phyloP scores from a whole-genome alignment of 2,797 vertebrate species.

The Rhinophrynus dorsalis region DNA sequence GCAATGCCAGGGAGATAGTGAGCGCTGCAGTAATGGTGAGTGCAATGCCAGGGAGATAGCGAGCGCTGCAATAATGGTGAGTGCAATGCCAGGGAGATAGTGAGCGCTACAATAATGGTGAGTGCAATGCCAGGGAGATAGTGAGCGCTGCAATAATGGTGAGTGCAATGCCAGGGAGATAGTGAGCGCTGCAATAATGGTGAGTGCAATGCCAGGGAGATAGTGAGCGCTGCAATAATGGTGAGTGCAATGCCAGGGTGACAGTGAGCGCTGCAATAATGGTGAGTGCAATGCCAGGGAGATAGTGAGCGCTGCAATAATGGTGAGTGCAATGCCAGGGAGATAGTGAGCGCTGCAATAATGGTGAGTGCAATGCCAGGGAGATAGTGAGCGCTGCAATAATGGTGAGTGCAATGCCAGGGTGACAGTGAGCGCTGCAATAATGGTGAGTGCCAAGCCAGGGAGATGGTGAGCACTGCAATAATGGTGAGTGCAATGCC shows the following conservation, averaged over 20 bases:
- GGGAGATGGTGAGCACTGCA: not conserved
- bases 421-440: no score
- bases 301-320: slow-evolving; percentile 78
- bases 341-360: slow-evolving; percentile 88
- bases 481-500: not conserved
- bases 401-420: slow-evolving; percentile 86
- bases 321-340: slow-evolving; percentile 81
- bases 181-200: no score
- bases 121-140: not conserved
- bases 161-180: no score
- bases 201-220: no score
- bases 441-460: not conserved
- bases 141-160: no score
- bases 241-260: no score
- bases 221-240: no score
- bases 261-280: no score
- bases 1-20: no score
- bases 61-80: not conserved
- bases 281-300: not conserved
- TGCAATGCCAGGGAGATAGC: not conserved
- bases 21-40: no score
- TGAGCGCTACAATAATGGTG: not conserved
- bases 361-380: slow-evolving; percentile 85
- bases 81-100: not conserved
- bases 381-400: slow-evolving; percentile 87